Percentiles rank a stretch among this genome's conserved stretches.
phyloP scores from a whole-genome alignment of 2,113 vertebrate genomes.

The Tinamus guttatus region DNA sequence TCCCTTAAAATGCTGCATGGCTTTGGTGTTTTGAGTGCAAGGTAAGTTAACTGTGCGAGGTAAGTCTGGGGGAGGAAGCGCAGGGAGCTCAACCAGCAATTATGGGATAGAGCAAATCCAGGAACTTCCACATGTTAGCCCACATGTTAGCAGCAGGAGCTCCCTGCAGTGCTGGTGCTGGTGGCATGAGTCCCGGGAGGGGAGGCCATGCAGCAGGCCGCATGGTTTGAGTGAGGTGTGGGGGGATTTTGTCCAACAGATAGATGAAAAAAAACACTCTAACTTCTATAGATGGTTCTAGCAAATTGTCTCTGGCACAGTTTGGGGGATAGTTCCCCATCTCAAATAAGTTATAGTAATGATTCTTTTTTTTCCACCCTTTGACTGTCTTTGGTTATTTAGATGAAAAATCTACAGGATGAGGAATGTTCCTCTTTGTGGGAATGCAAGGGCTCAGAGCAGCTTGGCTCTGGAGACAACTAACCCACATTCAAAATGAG shows the following conservation, averaged over 20 bases:
- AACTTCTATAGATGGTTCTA: background rate
- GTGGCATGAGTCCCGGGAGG: fast-evolving
- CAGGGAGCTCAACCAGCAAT: background rate
- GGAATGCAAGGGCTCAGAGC: background rate
- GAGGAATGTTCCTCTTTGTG: background rate
- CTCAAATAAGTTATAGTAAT: background rate
- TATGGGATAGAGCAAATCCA: fast-evolving
- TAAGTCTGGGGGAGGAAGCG: background rate
- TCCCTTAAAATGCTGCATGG: background rate
- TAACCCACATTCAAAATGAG: background rate
- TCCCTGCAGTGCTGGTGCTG: background rate
- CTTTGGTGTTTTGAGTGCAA: background rate
- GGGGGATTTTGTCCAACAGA: background rate
- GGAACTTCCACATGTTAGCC: background rate
- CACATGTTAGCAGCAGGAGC: background rate
- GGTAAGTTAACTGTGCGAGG: background rate
- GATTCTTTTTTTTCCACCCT: background rate
- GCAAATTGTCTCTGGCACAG: background rate
- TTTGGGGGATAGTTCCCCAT: background rate
- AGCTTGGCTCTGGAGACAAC: background rate
- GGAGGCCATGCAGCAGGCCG: background rate
- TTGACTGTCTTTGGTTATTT: background rate
- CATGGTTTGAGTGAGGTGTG: fast-evolving
- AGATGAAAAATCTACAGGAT: background rate
- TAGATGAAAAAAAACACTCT: background rate